Percentiles rank a stretch among this genome's conserved stretches.
phyloP scores from a whole-genome alignment of 2,888 invertebrate species.

The Rhingia rostrata region DNA sequence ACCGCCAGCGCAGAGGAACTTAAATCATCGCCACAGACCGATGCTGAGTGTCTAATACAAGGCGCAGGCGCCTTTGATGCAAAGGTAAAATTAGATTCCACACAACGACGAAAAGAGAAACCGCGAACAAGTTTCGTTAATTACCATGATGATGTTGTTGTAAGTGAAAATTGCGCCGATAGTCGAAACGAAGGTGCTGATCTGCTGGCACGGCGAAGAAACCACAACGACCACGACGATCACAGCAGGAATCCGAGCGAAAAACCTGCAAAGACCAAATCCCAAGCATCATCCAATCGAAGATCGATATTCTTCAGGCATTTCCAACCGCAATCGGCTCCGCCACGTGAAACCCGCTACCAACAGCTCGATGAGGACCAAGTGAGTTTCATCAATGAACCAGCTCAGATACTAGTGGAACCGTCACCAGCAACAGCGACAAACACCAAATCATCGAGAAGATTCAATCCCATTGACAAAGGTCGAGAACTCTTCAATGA shows the following conservation, averaged over 20 bases:
- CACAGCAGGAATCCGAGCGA: conserved; percentile 44
- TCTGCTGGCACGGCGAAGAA: conserved; percentile 67
- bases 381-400: conserved; percentile 17
- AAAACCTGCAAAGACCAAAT: conserved; percentile 48
- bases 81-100: conserved; percentile 73
- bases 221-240: conserved; percentile 73
- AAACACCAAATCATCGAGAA: conserved; percentile 50
- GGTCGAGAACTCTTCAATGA: conserved; percentile 80
- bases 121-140: conserved; percentile 49
- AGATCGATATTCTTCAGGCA: conserved; percentile 61
- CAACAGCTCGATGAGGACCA: conserved; percentile 49
- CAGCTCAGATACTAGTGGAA: conserved; percentile 1
- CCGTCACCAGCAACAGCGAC: conserved; percentile 4
- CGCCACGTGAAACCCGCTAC: conserved; percentile 37
- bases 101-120: conserved; percentile 46
- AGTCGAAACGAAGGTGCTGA: conserved; percentile 77
- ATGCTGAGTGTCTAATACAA: conserved; percentile 12
- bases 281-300: conserved; percentile 36
- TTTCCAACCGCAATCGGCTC: conserved; percentile 33
- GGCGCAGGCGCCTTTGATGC: conserved; percentile 54
- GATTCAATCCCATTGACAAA: conserved; percentile 79
- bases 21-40: conserved; percentile 16
- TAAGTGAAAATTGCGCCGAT: conserved; percentile 65
- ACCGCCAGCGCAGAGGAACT: conserved; percentile 17
- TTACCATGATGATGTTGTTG: conserved; percentile 68